Evolutionary conservation across 2,797 vertebrate species (phyloP), one percentile per base, ranked within the genome.

Genomic region (Oryzias sinensis): DNA sequence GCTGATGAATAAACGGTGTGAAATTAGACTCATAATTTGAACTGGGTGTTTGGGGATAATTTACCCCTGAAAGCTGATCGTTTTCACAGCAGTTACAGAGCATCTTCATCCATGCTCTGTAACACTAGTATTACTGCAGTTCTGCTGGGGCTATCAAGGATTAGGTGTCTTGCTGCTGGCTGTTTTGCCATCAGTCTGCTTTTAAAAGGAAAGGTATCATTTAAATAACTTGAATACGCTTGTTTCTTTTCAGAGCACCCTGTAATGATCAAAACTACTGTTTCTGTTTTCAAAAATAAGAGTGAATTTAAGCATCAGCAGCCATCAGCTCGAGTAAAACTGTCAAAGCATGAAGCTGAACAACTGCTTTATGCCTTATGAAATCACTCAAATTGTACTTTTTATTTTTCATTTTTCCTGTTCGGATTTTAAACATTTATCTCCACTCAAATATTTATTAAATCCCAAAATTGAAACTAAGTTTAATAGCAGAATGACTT

Each of bases 1-100:
- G 56, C 52, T 67, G 56, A 63, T 54, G 57, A 54, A 24, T 40
- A 52, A 64, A 51, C 7, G 37, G 27, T n/a, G 51, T 62, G 59
- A 49, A 14, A 15, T 52, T 50, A 1, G 24, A 50, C 42, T 66
- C 68, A 68, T 59, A 70, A 62, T 72, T 58, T 68, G 63, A 66
- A 48, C 27, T 37, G 42, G 51, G 49, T 53, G 27, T 65, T 66
- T 29, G 49, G 53, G 43, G 72, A 42, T 69, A 59, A 41, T 83
- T 81, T 74, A 77, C 65, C 58, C 53, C 68, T 61, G 74, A 80
- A 78, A 77, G 72, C 57, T 69, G 78, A 84, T 76, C 49, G 49
- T 68, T 59, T 47, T 74, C 68, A 53, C 55, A 52, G 54, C 42
- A 54, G 58, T 57, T 83, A 73, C 20, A 69, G 74, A 73, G 59